Percentiles rank a stretch among this genome's conserved stretches.
Conservation (phyloP, 35 echinoderm and acorn worm genomes). For the Eucidaris tribuloides region DNA sequence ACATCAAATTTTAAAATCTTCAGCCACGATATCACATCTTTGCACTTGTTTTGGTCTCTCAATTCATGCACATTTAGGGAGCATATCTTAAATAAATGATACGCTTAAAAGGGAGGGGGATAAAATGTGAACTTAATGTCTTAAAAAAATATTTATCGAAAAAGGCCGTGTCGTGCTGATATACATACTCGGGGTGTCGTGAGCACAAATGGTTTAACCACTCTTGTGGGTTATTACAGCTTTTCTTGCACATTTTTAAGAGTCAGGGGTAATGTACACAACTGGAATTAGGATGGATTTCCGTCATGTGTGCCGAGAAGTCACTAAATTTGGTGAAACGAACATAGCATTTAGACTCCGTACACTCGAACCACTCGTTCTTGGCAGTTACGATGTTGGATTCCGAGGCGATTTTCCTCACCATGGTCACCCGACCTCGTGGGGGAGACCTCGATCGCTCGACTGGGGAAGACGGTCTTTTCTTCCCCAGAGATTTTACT, state of each 20-base stretch:
- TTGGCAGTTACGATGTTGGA: not conserved
- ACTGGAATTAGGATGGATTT: not conserved
- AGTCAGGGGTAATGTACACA: not conserved
- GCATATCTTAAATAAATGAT: not conserved
- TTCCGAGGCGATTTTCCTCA: not conserved
- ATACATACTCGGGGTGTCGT: not conserved
- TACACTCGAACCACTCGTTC: not conserved
- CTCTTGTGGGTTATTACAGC: not conserved
- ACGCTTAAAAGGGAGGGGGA: not conserved
- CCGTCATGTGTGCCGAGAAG: not conserved
- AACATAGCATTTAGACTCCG: not conserved
- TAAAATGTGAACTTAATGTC: not conserved
- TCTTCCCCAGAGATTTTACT: not conserved
- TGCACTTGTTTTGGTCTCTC: not conserved
- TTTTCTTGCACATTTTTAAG: not conserved
- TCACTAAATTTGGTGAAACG: not conserved
- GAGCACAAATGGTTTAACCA: not conserved
- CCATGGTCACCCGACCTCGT: not conserved
- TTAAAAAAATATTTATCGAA: not conserved
- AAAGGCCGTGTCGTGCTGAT: not conserved
- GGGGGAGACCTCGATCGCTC: not conserved
- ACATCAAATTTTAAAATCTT: too few relatives aligned
- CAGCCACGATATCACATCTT: not conserved
- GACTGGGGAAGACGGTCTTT: not conserved
- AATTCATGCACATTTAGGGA: not conserved